Conservation (phyloP, 2,113 vertebrate species). For the Zapus hudsonius region DNA sequence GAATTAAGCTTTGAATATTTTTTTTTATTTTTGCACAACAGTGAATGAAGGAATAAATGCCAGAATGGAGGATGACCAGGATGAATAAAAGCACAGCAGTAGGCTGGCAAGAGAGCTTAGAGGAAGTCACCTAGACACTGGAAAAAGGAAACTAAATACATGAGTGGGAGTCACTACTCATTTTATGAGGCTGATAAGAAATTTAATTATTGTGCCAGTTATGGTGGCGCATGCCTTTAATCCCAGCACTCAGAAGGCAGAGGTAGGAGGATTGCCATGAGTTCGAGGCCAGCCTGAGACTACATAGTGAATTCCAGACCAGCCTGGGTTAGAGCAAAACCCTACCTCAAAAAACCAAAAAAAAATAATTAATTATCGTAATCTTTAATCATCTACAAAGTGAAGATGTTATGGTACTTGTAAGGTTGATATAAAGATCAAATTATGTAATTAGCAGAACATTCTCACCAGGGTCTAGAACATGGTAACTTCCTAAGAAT, state of each 20-base stretch:
- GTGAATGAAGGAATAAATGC: not conserved
- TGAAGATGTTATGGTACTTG: not conserved
- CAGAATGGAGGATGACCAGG: not conserved
- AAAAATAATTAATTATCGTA: not conserved
- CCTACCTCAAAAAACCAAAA: no score
- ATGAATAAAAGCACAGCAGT: not conserved
- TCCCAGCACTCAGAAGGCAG: no score
- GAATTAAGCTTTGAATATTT: not conserved
- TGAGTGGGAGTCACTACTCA: not conserved
- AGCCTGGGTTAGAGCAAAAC: no score
- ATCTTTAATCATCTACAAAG: not conserved
- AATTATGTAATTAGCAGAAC: not conserved
- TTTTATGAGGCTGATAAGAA: not conserved
- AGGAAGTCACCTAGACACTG: not conserved
- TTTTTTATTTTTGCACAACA: not conserved
- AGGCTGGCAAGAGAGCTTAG: not conserved
- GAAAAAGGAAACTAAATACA: not conserved
- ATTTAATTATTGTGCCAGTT: not conserved
- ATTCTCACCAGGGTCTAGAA: not conserved
- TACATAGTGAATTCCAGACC: no score
- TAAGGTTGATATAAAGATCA: not conserved
- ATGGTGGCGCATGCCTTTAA: no score
- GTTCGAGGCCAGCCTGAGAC: no score
- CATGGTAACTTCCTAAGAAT: not conserved
- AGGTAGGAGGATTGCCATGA: no score